Conservation (phyloP, 2,888 invertebrate species). For the Ganaspis brasiliensis region DNA sequence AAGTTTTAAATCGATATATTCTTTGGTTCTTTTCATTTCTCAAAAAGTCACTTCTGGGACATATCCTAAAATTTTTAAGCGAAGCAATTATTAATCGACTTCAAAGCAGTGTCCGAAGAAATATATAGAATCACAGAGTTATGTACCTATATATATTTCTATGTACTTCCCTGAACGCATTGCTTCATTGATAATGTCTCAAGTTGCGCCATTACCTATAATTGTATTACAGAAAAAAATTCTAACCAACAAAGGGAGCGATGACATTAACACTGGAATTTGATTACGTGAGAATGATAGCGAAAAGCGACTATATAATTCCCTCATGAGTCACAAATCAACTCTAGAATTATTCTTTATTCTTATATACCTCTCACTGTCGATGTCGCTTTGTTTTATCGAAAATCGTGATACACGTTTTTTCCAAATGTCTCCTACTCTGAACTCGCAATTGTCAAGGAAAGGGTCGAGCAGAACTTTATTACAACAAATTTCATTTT, state of each 20-base stretch:
- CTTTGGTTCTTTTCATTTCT: no score
- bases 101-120: no score
- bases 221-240: slow-evolving; percentile 30
- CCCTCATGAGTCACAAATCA: slow-evolving; percentile 36
- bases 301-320: slow-evolving; percentile 26
- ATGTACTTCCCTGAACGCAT: no score
- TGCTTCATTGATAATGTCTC: neutral
- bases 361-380: slow-evolving; percentile 12
- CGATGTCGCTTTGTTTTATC: slow-evolving; percentile 14
- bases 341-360: slow-evolving; percentile 29
- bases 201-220: neutral
- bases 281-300: slow-evolving; percentile 41
- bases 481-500: neutral
- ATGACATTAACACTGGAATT: slow-evolving; percentile 41
- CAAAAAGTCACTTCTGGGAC: no score
- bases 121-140: no score
- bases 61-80: no score
- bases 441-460: slow-evolving; percentile 20
- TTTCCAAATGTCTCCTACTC: neutral
- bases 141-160: no score
- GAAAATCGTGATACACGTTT: slow-evolving; percentile 31
- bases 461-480: neutral
- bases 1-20: no score
- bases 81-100: no score
- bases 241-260: slow-evolving; percentile 29